A percentile compares a stretch with the other conserved stretches of the same genome.
Evolutionary conservation across 2,888 invertebrate genomes (phyloP).

Genomic region (Dicyrtoma fusca): DNA sequence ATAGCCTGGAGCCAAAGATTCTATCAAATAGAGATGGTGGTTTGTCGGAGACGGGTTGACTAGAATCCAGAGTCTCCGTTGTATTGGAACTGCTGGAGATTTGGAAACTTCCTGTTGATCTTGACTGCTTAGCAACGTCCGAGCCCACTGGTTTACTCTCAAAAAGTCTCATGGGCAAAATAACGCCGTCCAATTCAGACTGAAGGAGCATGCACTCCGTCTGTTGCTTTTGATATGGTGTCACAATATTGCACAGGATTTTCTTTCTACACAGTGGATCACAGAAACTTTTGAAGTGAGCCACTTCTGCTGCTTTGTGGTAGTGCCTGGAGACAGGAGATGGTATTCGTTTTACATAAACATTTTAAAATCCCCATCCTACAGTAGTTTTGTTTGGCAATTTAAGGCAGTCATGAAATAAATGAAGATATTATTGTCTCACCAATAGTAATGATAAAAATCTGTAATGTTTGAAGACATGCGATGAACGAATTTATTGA

Average conservation of each 20-base stretch:
- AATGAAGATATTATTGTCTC: not conserved
- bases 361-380: not conserved
- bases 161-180: conserved; percentile 50
- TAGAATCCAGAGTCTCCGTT: not conserved
- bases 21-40: conserved; percentile 20
- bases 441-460: conserved; percentile 61
- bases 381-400: not conserved
- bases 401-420: not conserved
- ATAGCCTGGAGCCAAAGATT: conserved; percentile 16
- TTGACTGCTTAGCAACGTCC: not conserved
- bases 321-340: conserved; percentile 60
- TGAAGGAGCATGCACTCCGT: conserved; percentile 59
- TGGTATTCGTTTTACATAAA: not conserved
- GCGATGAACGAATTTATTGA: conserved; percentile 66
- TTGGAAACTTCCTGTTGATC: not conserved
- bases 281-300: conserved; percentile 61
- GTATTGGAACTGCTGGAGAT: not conserved
- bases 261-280: conserved; percentile 63
- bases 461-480: conserved; percentile 61
- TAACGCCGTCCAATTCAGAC: conserved; percentile 46
- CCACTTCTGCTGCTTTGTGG: conserved; percentile 63
- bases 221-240: conserved; percentile 64
- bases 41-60: not conserved
- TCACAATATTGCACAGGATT: conserved; percentile 65
- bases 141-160: conserved; percentile 32